Evolutionary conservation across 1,140 invertebrate genomes (phyloP), one percentile per base, ranked within the genome.

Genomic region (Chionoecetes opilio): DNA sequence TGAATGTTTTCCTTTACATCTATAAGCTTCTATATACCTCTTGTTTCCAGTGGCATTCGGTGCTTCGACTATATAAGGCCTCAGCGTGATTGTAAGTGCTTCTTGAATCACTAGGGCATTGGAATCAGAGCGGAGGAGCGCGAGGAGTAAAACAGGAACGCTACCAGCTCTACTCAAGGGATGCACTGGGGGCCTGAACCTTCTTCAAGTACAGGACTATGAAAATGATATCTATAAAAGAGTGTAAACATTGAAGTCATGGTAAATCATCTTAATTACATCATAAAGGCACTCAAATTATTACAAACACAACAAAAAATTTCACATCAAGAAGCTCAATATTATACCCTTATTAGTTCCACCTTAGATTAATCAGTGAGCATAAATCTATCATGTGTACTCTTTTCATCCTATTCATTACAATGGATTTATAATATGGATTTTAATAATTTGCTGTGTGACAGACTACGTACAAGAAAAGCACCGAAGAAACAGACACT

Each of bases 281-380:
- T 86, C 89, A 91, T 91, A 94, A 94, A 94, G 93, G 93, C 93
- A 94, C 93, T 94, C 87, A 94, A 94, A 94, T 94, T 32, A 94
- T 94, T 94, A 94, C 93, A 94, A 94, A 94, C 85, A 93, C 93
- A 94, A 94, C 89, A 91, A 94, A 94, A 89, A 90, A 41, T 91
- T 26, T 82, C 53, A 38, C 86, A 85, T 94, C 75, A 94, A 91
- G 88, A 94, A 91, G 88, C 75, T 94, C 82, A 84, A 63, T 91
- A 31, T 32, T 34, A 91, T 94, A 94, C 93, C 93, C 89, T 94
- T 91, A 94, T 94, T 94, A 91, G 82, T 94, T 94, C 63, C 82
- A 91, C 32, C 93, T 91, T 91, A 94, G 41, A 82, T 82, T 94
- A 91, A 35, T 94, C 88, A 82, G 85, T 94, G 88, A 90, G 88